Conservation (phyloP, 2,888 invertebrate species). For the Phasia obesa region DNA sequence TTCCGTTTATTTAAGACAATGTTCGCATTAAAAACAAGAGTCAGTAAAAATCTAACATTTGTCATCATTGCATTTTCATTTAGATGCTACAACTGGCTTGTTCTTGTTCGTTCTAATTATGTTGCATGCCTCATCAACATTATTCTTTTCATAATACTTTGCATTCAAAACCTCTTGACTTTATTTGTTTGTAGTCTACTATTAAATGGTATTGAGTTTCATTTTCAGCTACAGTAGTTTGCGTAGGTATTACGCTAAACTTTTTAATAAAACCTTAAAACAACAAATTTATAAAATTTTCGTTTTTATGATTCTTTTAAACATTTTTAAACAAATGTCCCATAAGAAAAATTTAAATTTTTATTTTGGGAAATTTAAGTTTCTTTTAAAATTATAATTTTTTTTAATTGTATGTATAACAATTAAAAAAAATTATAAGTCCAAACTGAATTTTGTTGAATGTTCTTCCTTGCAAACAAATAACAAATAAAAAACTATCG, state of each 20-base stretch:
- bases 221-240: not conserved
- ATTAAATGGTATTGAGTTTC: slow-evolving; percentile 42
- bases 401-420: too few relatives aligned
- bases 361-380: too few relatives aligned
- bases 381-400: too few relatives aligned
- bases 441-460: too few relatives aligned
- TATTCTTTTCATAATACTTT: slow-evolving; percentile 46
- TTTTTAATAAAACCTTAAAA: too few relatives aligned
- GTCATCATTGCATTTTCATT: slow-evolving; percentile 57
- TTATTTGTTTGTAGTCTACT: slow-evolving; percentile 69
- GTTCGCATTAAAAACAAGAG: slow-evolving; percentile 1
- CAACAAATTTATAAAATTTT: too few relatives aligned
- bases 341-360: too few relatives aligned
- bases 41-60: slow-evolving; percentile 57
- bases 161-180: slow-evolving; percentile 81
- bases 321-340: too few relatives aligned
- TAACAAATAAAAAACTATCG: too few relatives aligned
- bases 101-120: slow-evolving; percentile 58
- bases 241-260: not conserved
- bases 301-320: too few relatives aligned
- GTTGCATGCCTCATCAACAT: slow-evolving; percentile 53
- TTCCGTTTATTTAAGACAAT: slow-evolving; percentile 35
- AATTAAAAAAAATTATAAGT: too few relatives aligned
- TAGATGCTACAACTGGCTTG: slow-evolving; percentile 38
- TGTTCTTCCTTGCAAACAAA: too few relatives aligned